Conservation (phyloP, 2,888 invertebrate species). For the Noctuana brunneofusca region DNA sequence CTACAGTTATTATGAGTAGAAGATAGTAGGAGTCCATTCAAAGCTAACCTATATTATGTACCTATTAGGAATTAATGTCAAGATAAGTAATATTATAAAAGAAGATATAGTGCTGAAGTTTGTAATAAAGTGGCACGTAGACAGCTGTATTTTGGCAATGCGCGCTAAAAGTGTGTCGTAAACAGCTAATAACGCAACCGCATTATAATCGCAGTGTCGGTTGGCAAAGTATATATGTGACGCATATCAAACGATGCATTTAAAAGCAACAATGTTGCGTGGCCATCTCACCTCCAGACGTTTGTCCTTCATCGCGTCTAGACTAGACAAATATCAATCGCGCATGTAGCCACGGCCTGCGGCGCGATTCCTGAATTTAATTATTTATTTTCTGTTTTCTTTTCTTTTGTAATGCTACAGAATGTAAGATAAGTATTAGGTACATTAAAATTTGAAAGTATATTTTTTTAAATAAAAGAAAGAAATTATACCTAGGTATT, state of each 20-base stretch:
- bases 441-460: too few relatives aligned
- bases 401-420: neutral
- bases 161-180: slow-evolving; percentile 11
- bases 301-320: slow-evolving; percentile 62
- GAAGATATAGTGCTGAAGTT: neutral
- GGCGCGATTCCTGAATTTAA: slow-evolving; percentile 7
- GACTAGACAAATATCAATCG: slow-evolving; percentile 78
- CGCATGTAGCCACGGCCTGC: slow-evolving; percentile 19
- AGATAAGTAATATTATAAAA: too few relatives aligned
- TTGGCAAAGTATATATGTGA: slow-evolving; percentile 5
- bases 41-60: too few relatives aligned
- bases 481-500: too few relatives aligned
- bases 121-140: neutral
- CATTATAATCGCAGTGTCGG: slow-evolving; percentile 5
- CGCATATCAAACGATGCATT: slow-evolving; percentile 53
- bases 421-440: too few relatives aligned
- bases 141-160: slow-evolving; percentile 6
- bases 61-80: too few relatives aligned
- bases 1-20: too few relatives aligned
- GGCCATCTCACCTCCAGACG: slow-evolving; percentile 77
- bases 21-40: too few relatives aligned
- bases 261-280: slow-evolving; percentile 62
- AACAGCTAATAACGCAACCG: slow-evolving; percentile 13
- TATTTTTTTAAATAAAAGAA: too few relatives aligned
- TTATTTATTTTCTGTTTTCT: slow-evolving; percentile 1